phyloP scores from a whole-genome alignment of 2,888 invertebrate species.

The Trachelus stipa region DNA sequence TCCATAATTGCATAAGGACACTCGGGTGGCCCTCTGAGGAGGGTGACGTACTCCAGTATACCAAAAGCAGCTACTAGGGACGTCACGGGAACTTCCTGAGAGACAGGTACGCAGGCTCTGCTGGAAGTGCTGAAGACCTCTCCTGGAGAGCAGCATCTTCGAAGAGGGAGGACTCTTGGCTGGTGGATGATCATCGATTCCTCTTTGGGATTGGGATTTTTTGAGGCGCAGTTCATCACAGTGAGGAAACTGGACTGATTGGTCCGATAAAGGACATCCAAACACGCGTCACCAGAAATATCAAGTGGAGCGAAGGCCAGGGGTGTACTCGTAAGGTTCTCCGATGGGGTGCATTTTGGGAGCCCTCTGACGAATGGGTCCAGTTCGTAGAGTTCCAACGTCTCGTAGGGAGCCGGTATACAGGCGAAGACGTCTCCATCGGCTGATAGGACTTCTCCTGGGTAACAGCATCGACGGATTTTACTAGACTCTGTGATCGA shows the following conservation, averaged over 20 bases:
- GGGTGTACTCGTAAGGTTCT: not conserved
- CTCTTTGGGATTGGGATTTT: not conserved
- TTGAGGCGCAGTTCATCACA: not conserved
- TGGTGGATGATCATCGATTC: not conserved
- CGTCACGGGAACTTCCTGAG: constrained; percentile 7
- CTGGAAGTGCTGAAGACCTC: constrained; percentile 30
- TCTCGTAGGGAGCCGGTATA: not conserved
- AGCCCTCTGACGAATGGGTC: not conserved
- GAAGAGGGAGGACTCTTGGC: constrained; percentile 4
- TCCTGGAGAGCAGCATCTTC: constrained; percentile 39
- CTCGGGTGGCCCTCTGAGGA: constrained; percentile 27
- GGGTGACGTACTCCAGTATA: constrained; percentile 8
- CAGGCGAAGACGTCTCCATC: not conserved
- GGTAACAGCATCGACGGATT: constrained; percentile 8
- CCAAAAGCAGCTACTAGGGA: constrained; percentile 8
- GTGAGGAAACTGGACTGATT: not conserved
- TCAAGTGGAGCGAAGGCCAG: not conserved
- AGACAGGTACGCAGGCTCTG: constrained; percentile 15
- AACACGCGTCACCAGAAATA: not conserved
- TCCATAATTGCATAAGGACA: constrained; percentile 43
- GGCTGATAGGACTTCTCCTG: not conserved
- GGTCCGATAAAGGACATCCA: constrained; percentile 9
- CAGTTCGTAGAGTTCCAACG: not conserved
- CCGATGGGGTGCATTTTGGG: constrained; percentile 1
- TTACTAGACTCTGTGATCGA: not conserved